phyloP scores from a whole-genome alignment of 2,113 vertebrate species.

The Pogonocichla stellata region DNA sequence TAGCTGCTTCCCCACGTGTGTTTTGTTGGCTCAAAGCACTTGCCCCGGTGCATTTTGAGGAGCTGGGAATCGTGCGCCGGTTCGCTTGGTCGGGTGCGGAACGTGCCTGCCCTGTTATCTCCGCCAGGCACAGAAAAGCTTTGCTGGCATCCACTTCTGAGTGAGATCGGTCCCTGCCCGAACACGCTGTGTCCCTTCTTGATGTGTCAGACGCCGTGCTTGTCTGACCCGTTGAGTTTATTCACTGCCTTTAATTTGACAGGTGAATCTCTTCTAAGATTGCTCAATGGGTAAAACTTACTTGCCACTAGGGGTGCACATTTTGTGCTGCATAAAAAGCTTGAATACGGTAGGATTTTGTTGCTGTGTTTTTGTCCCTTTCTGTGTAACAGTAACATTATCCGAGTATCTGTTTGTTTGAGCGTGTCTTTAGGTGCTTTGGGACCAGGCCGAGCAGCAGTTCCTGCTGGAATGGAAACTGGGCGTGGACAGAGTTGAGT shows the following conservation, averaged over 20 bases:
- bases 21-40: rapidly evolving
- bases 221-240: neutral
- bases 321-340: neutral
- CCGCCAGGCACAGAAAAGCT: rapidly evolving
- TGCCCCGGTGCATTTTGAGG: neutral
- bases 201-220: rapidly evolving
- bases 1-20: rapidly evolving
- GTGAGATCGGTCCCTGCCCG: rapidly evolving
- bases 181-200: rapidly evolving
- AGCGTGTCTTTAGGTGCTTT: neutral
- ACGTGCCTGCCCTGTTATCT: rapidly evolving
- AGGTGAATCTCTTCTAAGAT: neutral
- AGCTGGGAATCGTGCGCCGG: rapidly evolving
- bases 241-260: neutral
- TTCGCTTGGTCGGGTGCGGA: rapidly evolving
- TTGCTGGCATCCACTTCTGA: rapidly evolving
- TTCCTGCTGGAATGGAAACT: neutral
- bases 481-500: rapidly evolving
- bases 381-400: rapidly evolving
- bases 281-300: rapidly evolving
- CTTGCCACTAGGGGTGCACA: rapidly evolving
- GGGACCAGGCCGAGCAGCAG: neutral
- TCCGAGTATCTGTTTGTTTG: neutral
- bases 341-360: neutral
- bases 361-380: neutral